A percentile compares a stretch with the other conserved stretches of the same genome.
phyloP scores from a whole-genome alignment of 2,113 vertebrate species.

The Corapipo altera region DNA sequence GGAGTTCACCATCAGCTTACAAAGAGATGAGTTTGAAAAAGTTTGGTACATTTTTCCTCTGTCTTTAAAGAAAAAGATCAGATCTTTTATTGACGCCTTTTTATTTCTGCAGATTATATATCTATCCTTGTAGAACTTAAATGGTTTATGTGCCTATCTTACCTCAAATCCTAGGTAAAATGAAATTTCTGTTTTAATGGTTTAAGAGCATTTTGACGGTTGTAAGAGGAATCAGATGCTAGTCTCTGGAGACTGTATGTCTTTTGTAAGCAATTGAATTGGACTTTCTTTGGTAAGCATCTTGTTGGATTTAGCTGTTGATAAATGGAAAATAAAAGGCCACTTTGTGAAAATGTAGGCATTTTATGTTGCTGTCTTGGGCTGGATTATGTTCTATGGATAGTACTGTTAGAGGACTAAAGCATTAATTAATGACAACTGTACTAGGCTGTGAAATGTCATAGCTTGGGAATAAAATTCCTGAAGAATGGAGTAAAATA shows the following conservation, averaged over 20 bases:
- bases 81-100: background rate
- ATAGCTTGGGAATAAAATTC: background rate
- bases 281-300: background rate
- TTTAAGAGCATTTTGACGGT: constrained; percentile 5
- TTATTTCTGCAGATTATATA: background rate
- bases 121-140: background rate
- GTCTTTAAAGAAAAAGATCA: background rate
- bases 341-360: background rate
- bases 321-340: background rate
- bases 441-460: background rate
- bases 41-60: background rate
- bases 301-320: background rate
- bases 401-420: background rate
- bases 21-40: background rate
- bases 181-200: background rate
- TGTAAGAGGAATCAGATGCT: background rate
- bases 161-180: constrained; percentile 1
- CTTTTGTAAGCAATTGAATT: background rate
- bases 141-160: background rate
- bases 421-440: background rate
- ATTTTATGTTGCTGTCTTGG: background rate
- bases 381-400: background rate
- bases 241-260: background rate
- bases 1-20: background rate
- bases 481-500: background rate